Percentiles rank a stretch among this genome's conserved stretches.
Conservation (phyloP, 2,888 invertebrate genomes). For the Parnassius mnemosyne region DNA sequence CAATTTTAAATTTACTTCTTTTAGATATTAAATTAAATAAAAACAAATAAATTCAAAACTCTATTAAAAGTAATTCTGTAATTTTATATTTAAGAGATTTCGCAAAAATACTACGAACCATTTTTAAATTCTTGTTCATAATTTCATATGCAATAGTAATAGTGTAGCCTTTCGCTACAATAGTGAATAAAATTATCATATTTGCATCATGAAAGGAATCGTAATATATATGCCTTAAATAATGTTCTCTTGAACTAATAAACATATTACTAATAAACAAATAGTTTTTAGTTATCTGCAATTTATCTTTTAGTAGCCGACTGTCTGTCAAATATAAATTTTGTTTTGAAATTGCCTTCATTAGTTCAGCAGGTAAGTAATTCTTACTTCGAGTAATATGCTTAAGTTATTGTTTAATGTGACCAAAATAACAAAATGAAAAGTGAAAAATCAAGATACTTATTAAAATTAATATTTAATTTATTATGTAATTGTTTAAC, state of each 20-base stretch:
- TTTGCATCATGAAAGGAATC: not conserved
- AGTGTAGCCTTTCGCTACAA: not conserved
- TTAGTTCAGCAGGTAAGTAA: conserved; percentile 9
- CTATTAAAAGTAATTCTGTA: conserved; percentile 16
- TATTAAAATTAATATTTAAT: too few species aligned
- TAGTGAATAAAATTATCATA: too few species aligned
- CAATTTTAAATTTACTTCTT: conserved; percentile 28
- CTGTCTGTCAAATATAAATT: too few species aligned
- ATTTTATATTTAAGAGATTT: not conserved
- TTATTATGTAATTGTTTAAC: too few species aligned
- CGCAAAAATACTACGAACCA: conserved; percentile 8
- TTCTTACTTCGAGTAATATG: conserved; percentile 23
- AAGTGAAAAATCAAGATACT: not conserved
- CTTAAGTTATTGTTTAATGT: not conserved
- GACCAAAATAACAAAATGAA: not conserved
- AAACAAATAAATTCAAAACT: conserved; percentile 13
- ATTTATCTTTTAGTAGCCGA: not conserved
- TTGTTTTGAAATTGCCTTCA: conserved; percentile 9
- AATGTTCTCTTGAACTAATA: conserved; percentile 23
- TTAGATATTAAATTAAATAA: conserved; percentile 9
- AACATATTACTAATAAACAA: not conserved
- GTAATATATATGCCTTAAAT: conserved; percentile 19
- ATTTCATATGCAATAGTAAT: not conserved
- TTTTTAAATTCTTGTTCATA: too few species aligned
- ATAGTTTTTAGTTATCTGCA: not conserved